Base-by-base conservation (phyloP, 2,888 invertebrate genomes). In the Chymomyza fuscimana region DNA sequence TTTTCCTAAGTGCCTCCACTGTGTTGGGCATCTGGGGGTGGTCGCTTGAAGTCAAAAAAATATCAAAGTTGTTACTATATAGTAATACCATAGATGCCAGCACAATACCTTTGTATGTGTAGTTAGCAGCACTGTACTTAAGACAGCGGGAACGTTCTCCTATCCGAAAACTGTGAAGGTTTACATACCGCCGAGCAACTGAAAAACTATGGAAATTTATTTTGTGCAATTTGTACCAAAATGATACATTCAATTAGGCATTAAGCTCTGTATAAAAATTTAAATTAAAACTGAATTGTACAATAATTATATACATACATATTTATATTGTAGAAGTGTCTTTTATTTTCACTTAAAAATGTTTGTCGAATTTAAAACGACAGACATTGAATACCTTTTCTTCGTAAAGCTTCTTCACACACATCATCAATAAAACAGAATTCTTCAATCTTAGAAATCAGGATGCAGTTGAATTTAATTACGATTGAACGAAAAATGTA, bases 41-140 rank as follows among this genome's bases (percentile, higher is more conserved):
- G 36, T 36, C 36, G 36, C 36, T 6, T 36, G 7, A 1, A 1
- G 32, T 32, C 36, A 36, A 36, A 7, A 7, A 46, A 7, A 19
- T 22, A 25, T 29, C 15, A 54, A 64, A 54, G 52, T 67, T 50
- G 60, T 65, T 50, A 64, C 62, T 68, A 70, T 54, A 61, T 19
- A 46, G 40, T 67, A 65, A 73, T 77, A 61, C 50, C 62, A 62
- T 46, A 72, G 72, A 73, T 70, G 76, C 62, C 67, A 66, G 54
- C 69, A 70, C 68, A 69, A 74, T 62, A 62, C 63, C 61, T 63
- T 69, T 67, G 50, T 71, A 54, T 54, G 5, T 82, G 82, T 82
- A 82, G 87, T 82, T 82, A 87, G 86, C 63, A 73, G 54, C 74
- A 68, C 58, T 69, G 74, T 74, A 75, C 63, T 75, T 58, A 63